Evolutionary conservation across 2,888 invertebrate species (phyloP).

Genomic region (Copidosoma aretas): DNA sequence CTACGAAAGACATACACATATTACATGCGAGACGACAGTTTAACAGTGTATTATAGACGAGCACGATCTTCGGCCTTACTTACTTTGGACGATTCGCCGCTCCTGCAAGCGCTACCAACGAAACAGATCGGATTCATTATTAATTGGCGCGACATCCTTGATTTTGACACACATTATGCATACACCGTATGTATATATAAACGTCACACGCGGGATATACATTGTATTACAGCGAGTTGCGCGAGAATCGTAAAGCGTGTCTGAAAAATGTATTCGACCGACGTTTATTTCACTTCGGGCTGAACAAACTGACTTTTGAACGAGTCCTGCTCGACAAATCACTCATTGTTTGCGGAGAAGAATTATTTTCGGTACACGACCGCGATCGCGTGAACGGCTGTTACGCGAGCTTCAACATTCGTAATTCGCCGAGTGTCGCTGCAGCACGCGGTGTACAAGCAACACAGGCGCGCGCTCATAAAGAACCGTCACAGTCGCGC

Average conservation of each 20-base stretch:
- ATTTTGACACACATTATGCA: background rate
- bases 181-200: background rate
- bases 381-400: too few species aligned
- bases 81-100: conserved; percentile 38
- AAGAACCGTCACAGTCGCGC: background rate
- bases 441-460: too few species aligned
- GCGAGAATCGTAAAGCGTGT: too few species aligned
- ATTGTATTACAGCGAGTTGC: too few species aligned
- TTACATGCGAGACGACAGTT: background rate
- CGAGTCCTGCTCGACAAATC: too few species aligned
- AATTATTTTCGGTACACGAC: too few species aligned
- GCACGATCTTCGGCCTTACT: conserved; percentile 39
- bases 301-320: too few species aligned
- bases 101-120: conserved; percentile 39
- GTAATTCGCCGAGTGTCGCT: background rate
- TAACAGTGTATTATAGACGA: background rate
- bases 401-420: too few species aligned
- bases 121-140: conserved; percentile 37
- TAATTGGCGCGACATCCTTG: conserved; percentile 23
- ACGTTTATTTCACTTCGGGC: too few species aligned
- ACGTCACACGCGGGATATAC: too few species aligned
- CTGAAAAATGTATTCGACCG: too few species aligned
- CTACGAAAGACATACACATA: background rate
- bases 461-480: background rate
- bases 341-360: too few species aligned